Base-by-base conservation (phyloP, 1,140 invertebrate genomes). In the Plutomurus gul region DNA sequence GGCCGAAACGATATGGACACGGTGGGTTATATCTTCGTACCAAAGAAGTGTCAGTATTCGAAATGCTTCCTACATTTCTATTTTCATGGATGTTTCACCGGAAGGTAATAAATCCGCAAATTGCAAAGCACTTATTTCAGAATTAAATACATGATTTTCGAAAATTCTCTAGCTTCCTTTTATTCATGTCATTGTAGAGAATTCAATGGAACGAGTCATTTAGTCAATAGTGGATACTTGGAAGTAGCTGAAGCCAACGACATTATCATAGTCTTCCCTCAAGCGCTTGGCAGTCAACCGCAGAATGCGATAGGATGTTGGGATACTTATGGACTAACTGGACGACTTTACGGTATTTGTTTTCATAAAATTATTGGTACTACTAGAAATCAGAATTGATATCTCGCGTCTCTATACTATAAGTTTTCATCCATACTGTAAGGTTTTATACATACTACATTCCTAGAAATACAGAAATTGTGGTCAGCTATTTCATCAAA, bases 121-220 rank as follows among this genome's bases (percentile, higher is more conserved):
- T 7, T 18, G 6, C n/a, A n/a, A n/a, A n/a, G n/a, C n/a, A n/a
- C n/a, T n/a, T n/a, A n/a, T n/a, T n/a, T n/a, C n/a, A n/a, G n/a
- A 22, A 27, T 7, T 60, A 27, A 3, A 60, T 60, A 5, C 11
- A 60, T 7, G 5, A 60, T 27, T 60, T 4, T 13, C 43, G 6
- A n/a, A 47, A n/a, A 8, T 47, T 7, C 4, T 4, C n/a, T n/a
- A 47, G 6, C n/a, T n/a, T n/a, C 10, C 43, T 47, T 7, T 4
- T 13, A 30, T n/a, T 22, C 16, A 71, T 11, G 11, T 39, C 3
- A 13, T 27, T 72, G 22, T 25, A 82, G 82, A 16, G 82, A 83
- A 39, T 83, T 81, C 40, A 83, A 81, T 77, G 82, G 80, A 18
- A 81, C 76, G 11, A 77, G 33, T n/a, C 82, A 83, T 40, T 78